These are phyloP conservation scores for Myiotriccus ornatus DNA, from an alignment of 2,797 vertebrate genomes.

Conservation along the genomic window DNA sequence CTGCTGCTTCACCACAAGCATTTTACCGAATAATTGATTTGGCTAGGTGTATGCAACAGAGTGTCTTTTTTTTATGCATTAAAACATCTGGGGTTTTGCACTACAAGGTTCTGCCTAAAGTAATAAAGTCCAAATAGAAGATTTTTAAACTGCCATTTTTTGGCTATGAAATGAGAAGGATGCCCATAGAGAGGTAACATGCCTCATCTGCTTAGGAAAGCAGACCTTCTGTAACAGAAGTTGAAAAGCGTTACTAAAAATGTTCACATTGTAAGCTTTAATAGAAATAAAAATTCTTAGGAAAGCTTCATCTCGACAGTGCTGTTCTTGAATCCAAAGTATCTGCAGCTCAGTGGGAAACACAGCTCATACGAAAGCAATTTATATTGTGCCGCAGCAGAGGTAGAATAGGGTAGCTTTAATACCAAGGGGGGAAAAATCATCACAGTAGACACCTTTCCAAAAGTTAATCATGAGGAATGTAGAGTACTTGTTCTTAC, in stretches of 20 bases:
- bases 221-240: background rate
- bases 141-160: conserved; percentile 25
- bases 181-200: conserved; percentile 15
- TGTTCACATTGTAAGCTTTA: conserved; percentile 1
- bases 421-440: background rate
- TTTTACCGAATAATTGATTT: conserved; percentile 56
- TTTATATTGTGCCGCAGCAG: background rate
- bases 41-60: conserved; percentile 46
- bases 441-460: background rate
- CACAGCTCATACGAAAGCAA: background rate
- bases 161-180: background rate
- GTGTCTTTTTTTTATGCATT: background rate
- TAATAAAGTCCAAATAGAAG: conserved; percentile 22
- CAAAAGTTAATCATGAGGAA: background rate
- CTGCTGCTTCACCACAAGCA: conserved; percentile 21
- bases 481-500: background rate
- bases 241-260: conserved; percentile 30
- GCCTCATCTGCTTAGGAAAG: conserved; percentile 21
- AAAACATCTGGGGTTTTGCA: conserved; percentile 58
- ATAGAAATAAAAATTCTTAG: conserved; percentile 30
- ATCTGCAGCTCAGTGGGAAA: conserved; percentile 17
- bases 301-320: background rate
- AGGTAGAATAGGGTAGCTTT: background rate
- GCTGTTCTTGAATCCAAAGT: background rate
- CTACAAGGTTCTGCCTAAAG: conserved; percentile 16